Evolutionary conservation across 2,797 vertebrate genomes (phyloP), one percentile per base, ranked within the genome.

Genomic region (Sebastes vulpes): DNA sequence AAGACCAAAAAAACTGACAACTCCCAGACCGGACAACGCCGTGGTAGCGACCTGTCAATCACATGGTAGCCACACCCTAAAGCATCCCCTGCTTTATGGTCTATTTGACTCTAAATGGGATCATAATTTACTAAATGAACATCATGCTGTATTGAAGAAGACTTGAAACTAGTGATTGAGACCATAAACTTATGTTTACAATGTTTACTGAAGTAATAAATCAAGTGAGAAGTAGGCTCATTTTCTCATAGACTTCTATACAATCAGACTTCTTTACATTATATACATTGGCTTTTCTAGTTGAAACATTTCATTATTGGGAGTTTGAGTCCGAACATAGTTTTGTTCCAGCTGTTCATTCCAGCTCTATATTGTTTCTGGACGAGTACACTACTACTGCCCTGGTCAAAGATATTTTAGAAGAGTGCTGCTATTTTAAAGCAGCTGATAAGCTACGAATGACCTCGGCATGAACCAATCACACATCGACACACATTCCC

Each of bases 401-500:
- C 52, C 23, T 10, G 11, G 21, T 70, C 46, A 28, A 25, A 79
- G 50, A 70, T 84, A 60, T 87, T 81, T 81, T 23, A 42, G 38
- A 74, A 20, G 35, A 23, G 65, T 29, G 58, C 38, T 71, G 69
- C 59, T 81, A 65, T 87, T 87, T 87, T 12, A 64, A 35, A 81
- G 65, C 61, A 6, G 58, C 70, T 70, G 50, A 81, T 70, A 65
- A 84, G 50, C 69, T 79, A 56, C 25, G 8, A 20, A 72, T 84
- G 70, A 88, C 79, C 84, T 86, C 28, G 35, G 57, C 46, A 20
- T 79, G 76, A 81, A 82, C 80, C 61, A 64, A 77, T 79, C 25
- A 35, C 79, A 72, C 65, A 42, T 75, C 77, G 86, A 88, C 86
- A 90, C 75, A 88, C 56, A 87, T 91, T 86, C 67, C 61, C 50